A percentile compares a stretch with the other conserved stretches of the same genome.
These are phyloP conservation scores for Xylota segnis DNA, from an alignment of 2,888 invertebrate species.

Conservation along the genomic window DNA sequence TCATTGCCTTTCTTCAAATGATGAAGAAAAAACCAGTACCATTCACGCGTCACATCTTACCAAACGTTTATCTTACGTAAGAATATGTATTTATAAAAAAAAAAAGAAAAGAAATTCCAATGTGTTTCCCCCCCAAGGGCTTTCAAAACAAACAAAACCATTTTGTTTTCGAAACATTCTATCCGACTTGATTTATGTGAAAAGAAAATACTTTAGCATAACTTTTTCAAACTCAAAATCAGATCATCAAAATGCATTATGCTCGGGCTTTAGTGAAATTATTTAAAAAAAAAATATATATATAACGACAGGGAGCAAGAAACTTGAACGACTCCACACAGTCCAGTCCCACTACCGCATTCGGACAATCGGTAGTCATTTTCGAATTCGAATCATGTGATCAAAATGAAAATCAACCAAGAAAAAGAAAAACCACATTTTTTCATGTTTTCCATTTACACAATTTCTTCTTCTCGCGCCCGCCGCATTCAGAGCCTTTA, in stretches of 20 bases:
- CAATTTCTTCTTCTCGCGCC: not conserved
- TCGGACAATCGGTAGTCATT: not conserved
- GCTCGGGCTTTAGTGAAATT: constrained; percentile 11
- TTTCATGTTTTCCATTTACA: constrained; percentile 27
- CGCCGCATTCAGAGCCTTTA: constrained; percentile 18
- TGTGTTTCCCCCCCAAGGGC: not conserved
- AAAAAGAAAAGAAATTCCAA: too few species aligned
- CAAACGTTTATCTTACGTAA: too few species aligned
- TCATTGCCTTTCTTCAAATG: too few species aligned
- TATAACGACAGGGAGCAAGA: constrained; percentile 38
- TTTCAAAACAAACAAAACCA: constrained; percentile 18
- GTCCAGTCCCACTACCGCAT: not conserved
- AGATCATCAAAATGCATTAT: constrained; percentile 36
- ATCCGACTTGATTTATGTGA: constrained; percentile 49
- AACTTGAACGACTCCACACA: constrained; percentile 16
- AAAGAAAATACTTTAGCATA: constrained; percentile 31
- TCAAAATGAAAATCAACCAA: constrained; percentile 16
- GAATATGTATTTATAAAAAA: too few species aligned
- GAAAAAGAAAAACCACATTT: constrained; percentile 42
- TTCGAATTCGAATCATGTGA: constrained; percentile 14
- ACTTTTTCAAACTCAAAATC: not conserved
- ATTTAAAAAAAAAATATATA: not conserved
- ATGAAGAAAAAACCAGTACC: too few species aligned
- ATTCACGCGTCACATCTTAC: too few species aligned
- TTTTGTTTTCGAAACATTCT: not conserved